Percentiles rank a stretch among this genome's conserved stretches.
Conservation (phyloP, 2,888 invertebrate species). For the Cheilosia variabilis region DNA sequence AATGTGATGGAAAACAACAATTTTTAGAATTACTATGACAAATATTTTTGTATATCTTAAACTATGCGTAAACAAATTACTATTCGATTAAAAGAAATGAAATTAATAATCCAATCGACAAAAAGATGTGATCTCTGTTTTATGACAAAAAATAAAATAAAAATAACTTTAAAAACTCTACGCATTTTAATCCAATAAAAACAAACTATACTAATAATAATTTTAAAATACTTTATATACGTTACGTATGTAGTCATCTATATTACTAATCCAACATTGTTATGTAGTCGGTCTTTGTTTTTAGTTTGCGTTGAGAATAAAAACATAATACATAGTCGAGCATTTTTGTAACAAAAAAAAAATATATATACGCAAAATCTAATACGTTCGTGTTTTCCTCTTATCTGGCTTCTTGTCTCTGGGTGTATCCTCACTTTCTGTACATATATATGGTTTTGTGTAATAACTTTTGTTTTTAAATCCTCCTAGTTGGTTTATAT, state of each 20-base stretch:
- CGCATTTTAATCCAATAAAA: no score
- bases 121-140: conserved; percentile 48
- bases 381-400: conserved; percentile 49
- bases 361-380: conserved; percentile 11
- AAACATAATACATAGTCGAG: neutral
- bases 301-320: conserved; percentile 12
- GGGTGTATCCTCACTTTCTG: conserved; percentile 19
- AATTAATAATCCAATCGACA: neutral
- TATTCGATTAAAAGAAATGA: conserved; percentile 9
- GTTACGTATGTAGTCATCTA: neutral
- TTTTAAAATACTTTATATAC: conserved; percentile 2
- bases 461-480: conserved; percentile 5
- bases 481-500: conserved; percentile 3
- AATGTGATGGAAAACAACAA: neutral
- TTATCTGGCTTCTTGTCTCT: conserved; percentile 2
- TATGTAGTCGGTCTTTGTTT: conserved; percentile 7
- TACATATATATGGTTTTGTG: conserved; percentile 41
- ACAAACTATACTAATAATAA: no score
- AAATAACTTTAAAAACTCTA: neutral
- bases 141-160: conserved; percentile 9
- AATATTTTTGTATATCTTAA: neutral
- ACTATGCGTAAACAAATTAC: neutral
- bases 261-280: conserved; percentile 19
- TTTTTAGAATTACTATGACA: neutral
- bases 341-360: conserved; percentile 2